phyloP scores from a whole-genome alignment of 1,140 invertebrate species.

The Musca domestica region DNA sequence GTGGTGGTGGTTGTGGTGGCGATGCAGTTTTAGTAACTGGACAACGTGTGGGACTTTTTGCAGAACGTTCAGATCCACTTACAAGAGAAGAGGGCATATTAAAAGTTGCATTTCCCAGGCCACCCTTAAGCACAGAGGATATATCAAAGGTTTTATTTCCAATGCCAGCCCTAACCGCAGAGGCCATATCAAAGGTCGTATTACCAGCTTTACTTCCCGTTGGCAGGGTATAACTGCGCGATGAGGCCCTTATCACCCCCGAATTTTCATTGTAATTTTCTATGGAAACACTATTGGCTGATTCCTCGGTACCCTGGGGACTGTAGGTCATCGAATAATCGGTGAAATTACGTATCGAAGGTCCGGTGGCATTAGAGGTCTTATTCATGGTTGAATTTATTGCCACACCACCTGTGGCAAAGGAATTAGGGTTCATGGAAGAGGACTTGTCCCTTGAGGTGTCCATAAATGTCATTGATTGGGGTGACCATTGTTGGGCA shows the following conservation, averaged over 20 bases:
- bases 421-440: constrained; percentile 4
- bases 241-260: constrained; percentile 18
- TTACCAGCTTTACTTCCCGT: constrained; percentile 4
- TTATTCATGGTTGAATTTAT: not conserved
- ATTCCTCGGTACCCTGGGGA: constrained; percentile 10
- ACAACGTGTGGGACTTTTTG: too few relatives aligned
- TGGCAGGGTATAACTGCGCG: constrained; percentile 18
- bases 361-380: not conserved
- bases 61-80: too few relatives aligned
- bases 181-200: not conserved
- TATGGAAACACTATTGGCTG: constrained; percentile 20
- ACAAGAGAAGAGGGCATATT: too few relatives aligned
- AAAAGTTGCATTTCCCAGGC: too few relatives aligned
- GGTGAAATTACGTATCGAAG: constrained; percentile 25
- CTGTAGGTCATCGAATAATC: constrained; percentile 22
- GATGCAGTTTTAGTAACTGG: too few relatives aligned
- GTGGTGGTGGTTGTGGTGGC: too few relatives aligned
- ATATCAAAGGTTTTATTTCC: too few relatives aligned
- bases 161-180: too few relatives aligned
- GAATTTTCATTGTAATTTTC: constrained; percentile 15
- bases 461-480: not conserved
- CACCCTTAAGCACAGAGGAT: too few relatives aligned
- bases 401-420: not conserved
- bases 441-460: not conserved
- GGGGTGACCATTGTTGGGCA: not conserved